Evolutionary conservation across 2,888 invertebrate species (phyloP).

Genomic region (Cephus rjabovi): DNA sequence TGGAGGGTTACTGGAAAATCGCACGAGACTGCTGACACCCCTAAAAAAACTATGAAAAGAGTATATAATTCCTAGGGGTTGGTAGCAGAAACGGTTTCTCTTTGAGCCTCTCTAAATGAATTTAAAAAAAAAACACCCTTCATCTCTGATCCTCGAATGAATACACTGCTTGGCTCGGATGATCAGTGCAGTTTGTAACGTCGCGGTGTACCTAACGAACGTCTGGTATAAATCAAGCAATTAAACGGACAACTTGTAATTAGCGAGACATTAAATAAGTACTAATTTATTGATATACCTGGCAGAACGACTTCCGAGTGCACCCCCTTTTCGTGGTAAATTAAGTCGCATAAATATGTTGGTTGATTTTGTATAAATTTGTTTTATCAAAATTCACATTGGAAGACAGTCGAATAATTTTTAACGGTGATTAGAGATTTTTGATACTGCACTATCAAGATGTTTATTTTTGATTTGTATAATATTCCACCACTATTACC

Average conservation of each 20-base stretch:
- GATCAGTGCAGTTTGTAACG: neutral
- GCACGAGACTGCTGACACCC: neutral
- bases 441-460: neutral
- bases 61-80: neutral
- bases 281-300: constrained; percentile 43
- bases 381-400: neutral
- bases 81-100: neutral
- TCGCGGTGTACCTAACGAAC: neutral
- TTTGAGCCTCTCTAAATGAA: neutral
- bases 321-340: neutral
- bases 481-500: neutral
- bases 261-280: constrained; percentile 51
- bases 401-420: neutral
- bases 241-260: constrained; percentile 46
- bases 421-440: neutral
- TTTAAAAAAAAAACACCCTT: neutral
- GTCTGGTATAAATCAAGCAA: constrained; percentile 33
- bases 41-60: neutral
- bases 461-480: neutral
- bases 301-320: neutral
- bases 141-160: neutral
- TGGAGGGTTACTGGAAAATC: neutral
- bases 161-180: neutral
- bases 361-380: neutral
- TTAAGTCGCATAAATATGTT: neutral